Evolutionary conservation across 2,797 vertebrate species (phyloP).

Genomic region (Arremon brunneinucha): DNA sequence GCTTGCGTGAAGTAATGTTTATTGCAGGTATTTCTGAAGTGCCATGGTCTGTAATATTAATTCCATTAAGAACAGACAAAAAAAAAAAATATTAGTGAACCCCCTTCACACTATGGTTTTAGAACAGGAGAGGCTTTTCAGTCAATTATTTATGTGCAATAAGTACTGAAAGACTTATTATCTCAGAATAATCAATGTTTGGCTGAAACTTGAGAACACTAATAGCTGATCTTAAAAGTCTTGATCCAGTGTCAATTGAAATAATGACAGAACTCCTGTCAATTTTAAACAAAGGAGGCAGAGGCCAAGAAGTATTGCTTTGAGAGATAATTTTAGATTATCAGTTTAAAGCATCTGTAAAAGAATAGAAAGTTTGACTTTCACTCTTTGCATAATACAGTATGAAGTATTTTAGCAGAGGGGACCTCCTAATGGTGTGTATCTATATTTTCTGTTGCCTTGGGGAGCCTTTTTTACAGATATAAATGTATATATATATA

Average conservation of each 20-base stretch:
- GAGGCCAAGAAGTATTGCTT: background rate
- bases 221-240: conserved; percentile 29
- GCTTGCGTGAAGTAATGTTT: background rate
- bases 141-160: conserved; percentile 59
- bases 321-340: background rate
- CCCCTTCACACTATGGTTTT: background rate
- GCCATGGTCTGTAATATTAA: background rate
- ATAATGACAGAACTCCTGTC: conserved; percentile 11
- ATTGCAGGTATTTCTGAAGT: background rate
- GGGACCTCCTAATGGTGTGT: background rate
- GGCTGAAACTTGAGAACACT: conserved; percentile 30
- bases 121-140: background rate
- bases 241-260: conserved; percentile 31
- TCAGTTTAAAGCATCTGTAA: background rate
- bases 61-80: background rate
- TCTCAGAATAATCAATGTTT: conserved; percentile 60
- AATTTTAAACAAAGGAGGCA: background rate
- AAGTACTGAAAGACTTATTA: conserved; percentile 35
- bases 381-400: rapidly evolving
- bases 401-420: background rate
- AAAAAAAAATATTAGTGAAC: background rate
- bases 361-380: background rate
- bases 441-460: background rate
- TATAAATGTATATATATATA: background rate
- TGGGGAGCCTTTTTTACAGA: background rate